Evolutionary conservation across 2,888 invertebrate genomes (phyloP).

Genomic region (Ophioninae sp.): DNA sequence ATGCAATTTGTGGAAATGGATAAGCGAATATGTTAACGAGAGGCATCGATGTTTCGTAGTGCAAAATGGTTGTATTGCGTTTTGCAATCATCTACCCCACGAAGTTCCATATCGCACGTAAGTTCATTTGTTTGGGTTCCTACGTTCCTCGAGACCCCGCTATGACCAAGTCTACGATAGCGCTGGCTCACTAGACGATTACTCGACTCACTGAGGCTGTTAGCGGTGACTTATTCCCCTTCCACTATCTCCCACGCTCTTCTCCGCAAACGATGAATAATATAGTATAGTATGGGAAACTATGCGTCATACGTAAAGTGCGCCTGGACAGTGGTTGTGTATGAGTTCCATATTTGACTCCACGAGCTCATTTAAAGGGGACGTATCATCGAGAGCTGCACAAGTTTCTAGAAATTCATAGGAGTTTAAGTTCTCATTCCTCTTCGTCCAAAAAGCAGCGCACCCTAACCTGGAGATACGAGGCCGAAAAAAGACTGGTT

Average conservation of each 20-base stretch:
- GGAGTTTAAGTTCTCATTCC: too few relatives aligned
- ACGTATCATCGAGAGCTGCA: too few relatives aligned
- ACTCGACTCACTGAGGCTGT: constrained; percentile 48
- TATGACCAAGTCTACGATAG: constrained; percentile 35
- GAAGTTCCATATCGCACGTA: constrained; percentile 8
- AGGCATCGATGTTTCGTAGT: background rate
- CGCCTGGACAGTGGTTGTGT: background rate
- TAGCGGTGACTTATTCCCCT: constrained; percentile 43
- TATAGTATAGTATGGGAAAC: constrained; percentile 12
- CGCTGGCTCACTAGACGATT: constrained; percentile 46
- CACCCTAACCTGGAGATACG: too few relatives aligned
- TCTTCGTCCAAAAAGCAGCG: too few relatives aligned
- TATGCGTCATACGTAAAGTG: background rate
- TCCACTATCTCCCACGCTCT: constrained; percentile 1
- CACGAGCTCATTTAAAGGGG: background rate
- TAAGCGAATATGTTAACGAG: background rate
- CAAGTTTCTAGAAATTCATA: too few relatives aligned
- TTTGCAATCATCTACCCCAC: background rate
- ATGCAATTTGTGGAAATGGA: background rate
- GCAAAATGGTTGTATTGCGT: background rate
- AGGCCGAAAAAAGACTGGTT: too few relatives aligned
- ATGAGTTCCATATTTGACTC: background rate
- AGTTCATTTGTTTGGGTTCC: constrained; percentile 35
- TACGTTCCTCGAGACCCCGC: constrained; percentile 39
- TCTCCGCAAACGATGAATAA: background rate